Base-by-base conservation (phyloP, 2,113 vertebrate species). In the Dipodomys spectabilis region DNA sequence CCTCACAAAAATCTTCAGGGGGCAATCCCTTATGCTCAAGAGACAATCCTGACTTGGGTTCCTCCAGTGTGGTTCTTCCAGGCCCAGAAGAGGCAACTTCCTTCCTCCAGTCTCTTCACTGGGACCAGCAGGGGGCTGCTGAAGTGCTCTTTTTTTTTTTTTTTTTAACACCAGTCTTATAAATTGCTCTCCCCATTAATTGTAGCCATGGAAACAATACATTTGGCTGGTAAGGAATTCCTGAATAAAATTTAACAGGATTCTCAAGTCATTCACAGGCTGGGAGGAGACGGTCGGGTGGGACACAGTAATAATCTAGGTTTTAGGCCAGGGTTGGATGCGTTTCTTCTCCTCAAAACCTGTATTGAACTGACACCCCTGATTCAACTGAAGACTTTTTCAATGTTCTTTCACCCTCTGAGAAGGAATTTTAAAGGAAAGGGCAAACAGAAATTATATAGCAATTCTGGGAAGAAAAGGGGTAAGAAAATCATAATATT, bases 131-230 rank as follows among this genome's bases (percentile, higher is more conserved):
- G 97, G 98, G 97, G 97, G 93, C 97, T 95, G 97, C 97, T 96
- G 97, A 97, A 98, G 98, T 95, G 96, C 97, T 97, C 96, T 97
- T 98, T 98, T 98, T 98, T 98, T 98, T 98, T 97, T 57, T 57
- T 57, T 57, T 57, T 57, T 57, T 16, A 16, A 98, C 98, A 98
- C 98, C 97, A 97, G 97, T 98, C 97, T 97, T 98, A 98, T 98
- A 98, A 98, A 98, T 98, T 98, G 98, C 98, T 98, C 98, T 98
- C 97, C 97, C 97, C 98, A 98, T 98, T 98, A 98, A 98, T 98
- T 98, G 98, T 98, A 98, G 97, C 98, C 98, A 98, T 98, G 98
- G 98, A 98, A 98, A 98, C 98, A 98, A 98, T 97, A 97, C 98
- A 97, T 98, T 98, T 97, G 98, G 97, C 96, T 97, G 96, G 88